Conservation (phyloP, 2,797 vertebrate genomes). For the Somateria mollissima region DNA sequence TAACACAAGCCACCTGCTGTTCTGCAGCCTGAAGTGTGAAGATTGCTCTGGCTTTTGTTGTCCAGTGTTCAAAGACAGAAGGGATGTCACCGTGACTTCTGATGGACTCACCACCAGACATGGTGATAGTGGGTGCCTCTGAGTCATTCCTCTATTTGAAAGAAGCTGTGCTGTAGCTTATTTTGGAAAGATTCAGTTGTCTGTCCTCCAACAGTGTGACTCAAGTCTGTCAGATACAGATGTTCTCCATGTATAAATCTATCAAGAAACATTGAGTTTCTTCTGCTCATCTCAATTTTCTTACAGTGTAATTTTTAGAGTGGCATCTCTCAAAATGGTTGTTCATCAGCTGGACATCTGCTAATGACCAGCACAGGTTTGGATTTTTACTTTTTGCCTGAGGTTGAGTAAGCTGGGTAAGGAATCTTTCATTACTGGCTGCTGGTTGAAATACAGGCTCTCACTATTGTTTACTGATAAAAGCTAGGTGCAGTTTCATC, state of each 20-base stretch:
- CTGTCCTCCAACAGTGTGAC: background rate
- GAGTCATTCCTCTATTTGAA: slow-evolving; percentile 6
- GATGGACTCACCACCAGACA: background rate
- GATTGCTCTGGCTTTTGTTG: background rate
- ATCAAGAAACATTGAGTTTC: background rate
- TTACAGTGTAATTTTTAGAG: background rate
- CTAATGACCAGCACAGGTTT: background rate
- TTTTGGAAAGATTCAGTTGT: background rate
- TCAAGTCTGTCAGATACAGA: background rate
- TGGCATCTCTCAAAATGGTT: background rate
- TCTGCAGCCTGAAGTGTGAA: slow-evolving; percentile 14
- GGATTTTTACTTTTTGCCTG: background rate
- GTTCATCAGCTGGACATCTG: background rate
- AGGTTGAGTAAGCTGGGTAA: background rate
- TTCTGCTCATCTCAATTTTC: background rate
- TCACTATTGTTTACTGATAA: background rate
- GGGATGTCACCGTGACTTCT: slow-evolving; percentile 6
- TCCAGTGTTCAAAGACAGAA: background rate
- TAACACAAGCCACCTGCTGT: background rate
- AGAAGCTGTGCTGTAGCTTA: background rate
- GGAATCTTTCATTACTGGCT: background rate
- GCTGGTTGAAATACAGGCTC: background rate
- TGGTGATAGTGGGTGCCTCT: slow-evolving; percentile 39
- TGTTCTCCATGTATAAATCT: background rate
- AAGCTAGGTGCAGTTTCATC: background rate